Evolutionary conservation across 35 echinoderm and acorn worm genomes (phyloP).

Genomic region (Holothuria glaberrima): DNA sequence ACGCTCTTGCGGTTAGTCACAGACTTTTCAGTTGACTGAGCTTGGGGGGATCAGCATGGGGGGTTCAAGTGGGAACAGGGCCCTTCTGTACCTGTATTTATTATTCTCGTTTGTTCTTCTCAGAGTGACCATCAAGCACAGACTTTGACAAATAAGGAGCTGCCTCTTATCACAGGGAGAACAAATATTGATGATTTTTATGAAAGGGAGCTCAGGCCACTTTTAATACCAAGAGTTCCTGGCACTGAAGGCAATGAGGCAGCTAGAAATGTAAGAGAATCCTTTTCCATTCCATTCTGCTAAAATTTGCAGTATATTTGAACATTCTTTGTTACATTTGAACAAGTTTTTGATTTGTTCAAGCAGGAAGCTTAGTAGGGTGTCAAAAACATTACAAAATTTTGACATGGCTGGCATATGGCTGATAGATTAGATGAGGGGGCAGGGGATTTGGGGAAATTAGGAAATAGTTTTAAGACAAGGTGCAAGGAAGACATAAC

Average conservation of each 20-base stretch:
- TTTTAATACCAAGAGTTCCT: background rate
- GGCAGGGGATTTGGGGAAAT: background rate
- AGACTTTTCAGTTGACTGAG: too few species aligned
- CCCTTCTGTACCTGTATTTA: too few species aligned
- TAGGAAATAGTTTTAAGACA: too few species aligned
- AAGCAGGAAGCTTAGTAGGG: background rate
- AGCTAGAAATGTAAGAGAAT: background rate
- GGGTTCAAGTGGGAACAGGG: too few species aligned
- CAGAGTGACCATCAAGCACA: background rate
- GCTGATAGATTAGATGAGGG: background rate
- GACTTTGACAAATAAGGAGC: background rate
- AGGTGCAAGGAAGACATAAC: too few species aligned
- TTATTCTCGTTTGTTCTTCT: too few species aligned
- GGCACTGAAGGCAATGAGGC: background rate
- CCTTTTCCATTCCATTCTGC: background rate
- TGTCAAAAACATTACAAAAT: background rate
- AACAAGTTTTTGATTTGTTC: background rate
- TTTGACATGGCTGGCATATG: background rate
- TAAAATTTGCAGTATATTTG: background rate
- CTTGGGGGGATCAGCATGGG: too few species aligned
- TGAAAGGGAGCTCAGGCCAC: background rate
- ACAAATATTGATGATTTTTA: conserved; percentile 14
- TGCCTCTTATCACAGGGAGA: background rate
- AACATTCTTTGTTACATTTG: too few species aligned
- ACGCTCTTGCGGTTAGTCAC: too few species aligned